A percentile compares a stretch with the other conserved stretches of the same genome.
Conservation (phyloP, 2,888 invertebrate species). For the Shargacucullia verbasci region DNA sequence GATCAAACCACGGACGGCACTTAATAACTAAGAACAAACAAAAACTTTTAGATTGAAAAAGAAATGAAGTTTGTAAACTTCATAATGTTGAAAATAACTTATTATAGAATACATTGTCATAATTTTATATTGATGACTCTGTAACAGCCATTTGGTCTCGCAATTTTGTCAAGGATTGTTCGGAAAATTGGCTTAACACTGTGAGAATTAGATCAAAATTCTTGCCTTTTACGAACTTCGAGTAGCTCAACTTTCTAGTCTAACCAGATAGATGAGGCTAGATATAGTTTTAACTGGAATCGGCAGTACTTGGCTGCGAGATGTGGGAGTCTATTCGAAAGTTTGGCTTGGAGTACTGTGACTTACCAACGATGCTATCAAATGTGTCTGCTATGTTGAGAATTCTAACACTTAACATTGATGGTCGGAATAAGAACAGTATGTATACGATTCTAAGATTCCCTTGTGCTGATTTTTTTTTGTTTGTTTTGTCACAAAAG, state of each 20-base stretch:
- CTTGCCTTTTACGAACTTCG: too few relatives aligned
- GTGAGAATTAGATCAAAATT: too few relatives aligned
- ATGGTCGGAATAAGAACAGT: slow-evolving; percentile 46
- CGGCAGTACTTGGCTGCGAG: not conserved
- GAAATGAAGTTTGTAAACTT: slow-evolving; percentile 8
- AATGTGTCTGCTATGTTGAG: slow-evolving; percentile 67
- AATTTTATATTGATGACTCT: not conserved
- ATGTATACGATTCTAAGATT: slow-evolving; percentile 12
- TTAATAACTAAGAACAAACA: slow-evolving; percentile 25
- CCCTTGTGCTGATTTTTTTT: too few relatives aligned
- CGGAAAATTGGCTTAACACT: not conserved
- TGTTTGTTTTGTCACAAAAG: too few relatives aligned
- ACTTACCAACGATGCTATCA: slow-evolving; percentile 70
- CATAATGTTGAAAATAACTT: slow-evolving; percentile 2
- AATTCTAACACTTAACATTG: slow-evolving; percentile 64
- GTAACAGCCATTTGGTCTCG: too few relatives aligned
- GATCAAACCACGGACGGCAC: slow-evolving; percentile 1
- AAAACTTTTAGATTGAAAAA: slow-evolving; percentile 23
- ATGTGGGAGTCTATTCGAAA: slow-evolving; percentile 37
- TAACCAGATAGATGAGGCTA: not conserved
- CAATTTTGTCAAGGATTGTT: not conserved
- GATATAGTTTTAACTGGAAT: not conserved
- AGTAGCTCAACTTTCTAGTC: not conserved
- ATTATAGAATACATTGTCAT: not conserved
- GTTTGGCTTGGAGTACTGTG: slow-evolving; percentile 63